Evolutionary conservation across 1,140 invertebrate genomes (phyloP), one percentile per base, ranked within the genome.

Genomic region (Acyrthosiphon pisum): DNA sequence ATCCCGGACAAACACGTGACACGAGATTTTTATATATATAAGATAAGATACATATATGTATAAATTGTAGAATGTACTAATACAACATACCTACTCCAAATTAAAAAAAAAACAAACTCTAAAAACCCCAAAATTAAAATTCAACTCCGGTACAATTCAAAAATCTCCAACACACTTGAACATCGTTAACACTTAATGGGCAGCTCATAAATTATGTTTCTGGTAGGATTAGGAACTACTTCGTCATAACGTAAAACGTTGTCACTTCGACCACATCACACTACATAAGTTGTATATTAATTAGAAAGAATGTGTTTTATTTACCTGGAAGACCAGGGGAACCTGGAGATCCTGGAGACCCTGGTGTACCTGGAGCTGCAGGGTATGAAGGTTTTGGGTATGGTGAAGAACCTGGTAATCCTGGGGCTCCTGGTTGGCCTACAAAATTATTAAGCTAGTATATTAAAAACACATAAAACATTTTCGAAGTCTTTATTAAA

Each of bases 291-390:
- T 60, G 23, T 11, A 60, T 30, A 30, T 60, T 60, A n/a, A 60
- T 60, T 14, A 30, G 1, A 60, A 30, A 60, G 11, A 60, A 30
- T 4, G 11, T 60, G 30, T 18, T n/a, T 68, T 11, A 60, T 30
- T n/a, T 94, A 60, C 93, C 35, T 76, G 90, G 91, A 84, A 90
- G 50, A 26, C 93, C 93, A 30, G 94, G 76, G 48, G 86, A 87
- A 91, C 94, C 90, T 94, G 95, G 94, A 50, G 91, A 46, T 23
- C 94, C 94, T 68, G 93, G 94, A 22, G 56, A 68, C 23, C 94
- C 94, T 68, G 94, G 93, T 26, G 26, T 50, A 91, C 90, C 92
- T 41, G 94, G 94, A 37, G 68, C 50, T 53, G 53, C 94, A 20
- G 93, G 92, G 23, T 92, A 84, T 91, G 91, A 92, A 41, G 92